Percentiles rank a stretch among this genome's conserved stretches.
phyloP scores from a whole-genome alignment of 2,888 invertebrate genomes.

The Arge pagana region DNA sequence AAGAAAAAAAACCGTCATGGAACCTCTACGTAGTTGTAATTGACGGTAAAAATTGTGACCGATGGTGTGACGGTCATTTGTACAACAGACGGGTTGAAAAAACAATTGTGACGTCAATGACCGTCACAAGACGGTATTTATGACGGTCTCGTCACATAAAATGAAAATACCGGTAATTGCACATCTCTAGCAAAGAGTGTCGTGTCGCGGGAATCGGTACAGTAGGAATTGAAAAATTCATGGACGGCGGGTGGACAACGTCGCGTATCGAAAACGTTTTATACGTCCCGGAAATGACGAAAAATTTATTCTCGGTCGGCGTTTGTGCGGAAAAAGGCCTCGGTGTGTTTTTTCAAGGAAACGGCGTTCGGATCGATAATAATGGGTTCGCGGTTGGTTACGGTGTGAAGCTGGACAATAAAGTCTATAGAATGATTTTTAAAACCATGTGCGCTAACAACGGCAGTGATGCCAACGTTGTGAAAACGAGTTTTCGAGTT shows the following conservation, averaged over 20 bases:
- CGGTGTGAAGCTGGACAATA: slow-evolving; percentile 20
- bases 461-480: slow-evolving; percentile 22
- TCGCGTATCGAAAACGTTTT: slow-evolving; percentile 29
- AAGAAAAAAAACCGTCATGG: no score
- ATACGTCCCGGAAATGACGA: slow-evolving; percentile 26
- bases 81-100: no score
- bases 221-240: slow-evolving; percentile 24
- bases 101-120: no score
- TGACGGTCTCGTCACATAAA: no score
- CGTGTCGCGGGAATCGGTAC: slow-evolving; percentile 24
- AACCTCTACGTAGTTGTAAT: no score
- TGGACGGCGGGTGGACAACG: slow-evolving; percentile 14
- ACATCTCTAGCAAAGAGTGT: slow-evolving; percentile 23
- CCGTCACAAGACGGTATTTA: no score
- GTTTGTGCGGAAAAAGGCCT: slow-evolving; percentile 14
- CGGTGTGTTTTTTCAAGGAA: slow-evolving; percentile 15
- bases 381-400: slow-evolving; percentile 4
- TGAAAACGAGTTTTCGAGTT: slow-evolving; percentile 18
- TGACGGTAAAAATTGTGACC: no score
- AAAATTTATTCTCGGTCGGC: slow-evolving; percentile 31
- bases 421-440: slow-evolving; percentile 21
- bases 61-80: no score
- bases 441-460: not conserved
- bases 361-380: slow-evolving; percentile 1
- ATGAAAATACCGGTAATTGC: no score